A percentile compares a stretch with the other conserved stretches of the same genome.
Conservation (phyloP, 2,113 vertebrate genomes). For the Aegotheles bennettii region DNA sequence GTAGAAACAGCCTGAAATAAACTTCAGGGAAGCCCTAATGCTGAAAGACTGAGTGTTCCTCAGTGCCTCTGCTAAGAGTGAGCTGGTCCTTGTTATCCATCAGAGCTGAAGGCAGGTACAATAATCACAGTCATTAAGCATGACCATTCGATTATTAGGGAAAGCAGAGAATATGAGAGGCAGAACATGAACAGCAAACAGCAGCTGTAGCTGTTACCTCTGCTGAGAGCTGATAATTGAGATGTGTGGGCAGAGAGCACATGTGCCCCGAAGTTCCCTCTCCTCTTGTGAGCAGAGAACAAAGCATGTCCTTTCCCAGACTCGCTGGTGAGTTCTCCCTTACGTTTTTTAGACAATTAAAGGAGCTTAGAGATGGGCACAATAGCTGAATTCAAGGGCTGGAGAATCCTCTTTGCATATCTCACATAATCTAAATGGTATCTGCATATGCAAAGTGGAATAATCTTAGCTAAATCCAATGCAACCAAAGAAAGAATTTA, state of each 20-base stretch:
- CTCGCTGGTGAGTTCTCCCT: not conserved
- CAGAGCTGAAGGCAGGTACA: not conserved
- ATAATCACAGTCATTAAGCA: not conserved
- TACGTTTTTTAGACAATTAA: not conserved
- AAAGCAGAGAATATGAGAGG: not conserved
- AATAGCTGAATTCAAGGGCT: not conserved
- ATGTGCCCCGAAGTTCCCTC: not conserved
- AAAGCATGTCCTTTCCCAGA: not conserved
- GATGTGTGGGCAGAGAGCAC: not conserved
- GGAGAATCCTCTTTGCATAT: not conserved
- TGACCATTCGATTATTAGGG: not conserved
- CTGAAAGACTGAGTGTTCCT: not conserved
- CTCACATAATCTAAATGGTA: not conserved
- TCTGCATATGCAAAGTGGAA: constrained; percentile 14
- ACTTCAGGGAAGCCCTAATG: not conserved
- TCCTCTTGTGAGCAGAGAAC: not conserved
- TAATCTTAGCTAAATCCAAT: constrained; percentile 24
- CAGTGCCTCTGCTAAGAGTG: not conserved
- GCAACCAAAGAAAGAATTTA: constrained; percentile 4
- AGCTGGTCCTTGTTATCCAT: not conserved
- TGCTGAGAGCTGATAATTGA: not conserved
- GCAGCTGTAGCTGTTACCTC: not conserved
- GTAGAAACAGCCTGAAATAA: not conserved
- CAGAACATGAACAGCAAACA: not conserved
- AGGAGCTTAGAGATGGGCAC: not conserved